Evolutionary conservation across 2,888 invertebrate species (phyloP), one percentile per base, ranked within the genome.

Genomic region (Epistrophe grossulariae): DNA sequence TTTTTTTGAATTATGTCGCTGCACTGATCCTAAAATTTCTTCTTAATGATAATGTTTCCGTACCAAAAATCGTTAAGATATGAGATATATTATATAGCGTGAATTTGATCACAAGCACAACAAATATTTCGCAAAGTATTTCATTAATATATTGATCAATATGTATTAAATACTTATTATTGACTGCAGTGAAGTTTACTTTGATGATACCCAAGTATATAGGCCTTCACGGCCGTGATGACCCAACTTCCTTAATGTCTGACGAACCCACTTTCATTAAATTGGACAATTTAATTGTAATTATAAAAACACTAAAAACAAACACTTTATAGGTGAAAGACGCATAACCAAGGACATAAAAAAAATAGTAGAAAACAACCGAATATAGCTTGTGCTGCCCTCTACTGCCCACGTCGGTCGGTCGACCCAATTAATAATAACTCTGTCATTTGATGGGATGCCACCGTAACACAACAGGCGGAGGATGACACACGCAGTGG

Each of bases 321-420:
- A 87, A 76, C 83, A 83, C 50, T 87, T 82, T 82, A 85, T 74
- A 85, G 85, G 80, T 78, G 68, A 85, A 74, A 87, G 81, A 79
- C 85, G 73, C 60, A 78, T 82, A 79, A 74, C 82, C 82, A 82
- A 85, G 87, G 59, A 79, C 64, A 79, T 85, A 62, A 66, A 55
- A 38, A 52, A 55, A 68, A 72, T 17, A 15, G 2, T 38, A 48
- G 50, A 80, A 73, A 79, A 74, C 10, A 35, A 71, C 62, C 35
- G 76, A 68, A 60, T 38, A 71, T 17, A 66, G 73, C 66, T 43
- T 19, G 19, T 52, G 66, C 28, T 40, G 57, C 48, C 59, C 17
- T 13, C 24, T 55, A 28, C 24, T 52, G 8, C 35, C 38, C 28
- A 19, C 59, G 19, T n/a, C n/a, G n/a, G n/a, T n/a, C n/a, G n/a